phyloP scores from a whole-genome alignment of 1,140 invertebrate species.

The Rhagoletis zephyria region DNA sequence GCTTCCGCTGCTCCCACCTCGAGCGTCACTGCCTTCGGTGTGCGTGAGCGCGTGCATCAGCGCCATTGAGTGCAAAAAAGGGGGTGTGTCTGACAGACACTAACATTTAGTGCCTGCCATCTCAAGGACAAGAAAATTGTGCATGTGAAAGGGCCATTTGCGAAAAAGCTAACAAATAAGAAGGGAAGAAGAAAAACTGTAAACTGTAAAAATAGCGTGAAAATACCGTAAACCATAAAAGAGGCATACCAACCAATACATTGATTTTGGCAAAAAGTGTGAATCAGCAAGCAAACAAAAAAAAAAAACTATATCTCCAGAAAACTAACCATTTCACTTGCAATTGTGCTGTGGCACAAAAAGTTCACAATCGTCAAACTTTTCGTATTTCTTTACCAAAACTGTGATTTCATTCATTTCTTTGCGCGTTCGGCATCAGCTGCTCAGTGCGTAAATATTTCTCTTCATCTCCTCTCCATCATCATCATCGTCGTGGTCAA shows the following conservation, averaged over 20 bases:
- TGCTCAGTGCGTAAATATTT: background rate
- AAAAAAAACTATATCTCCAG: background rate
- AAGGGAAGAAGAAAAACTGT: background rate
- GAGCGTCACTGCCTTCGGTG: background rate
- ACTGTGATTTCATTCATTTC: slow-evolving; percentile 32
- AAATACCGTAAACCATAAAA: background rate
- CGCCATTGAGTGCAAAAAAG: background rate
- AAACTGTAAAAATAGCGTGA: background rate
- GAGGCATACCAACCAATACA: background rate
- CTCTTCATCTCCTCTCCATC: background rate
- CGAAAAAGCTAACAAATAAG: background rate
- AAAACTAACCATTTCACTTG: background rate
- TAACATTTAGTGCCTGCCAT: background rate
- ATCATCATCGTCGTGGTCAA: background rate
- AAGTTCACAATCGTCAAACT: no score
- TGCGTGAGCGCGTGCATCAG: background rate
- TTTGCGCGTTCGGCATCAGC: background rate
- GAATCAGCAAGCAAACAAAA: background rate
- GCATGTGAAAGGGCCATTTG: background rate
- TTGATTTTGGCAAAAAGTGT: background rate
- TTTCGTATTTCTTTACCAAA: no score
- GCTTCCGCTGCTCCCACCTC: background rate
- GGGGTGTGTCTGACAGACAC: background rate
- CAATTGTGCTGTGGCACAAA: no score
- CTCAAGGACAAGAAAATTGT: background rate